phyloP scores from a whole-genome alignment of 2,113 vertebrate species.

The Erythrolamprus reginae region DNA sequence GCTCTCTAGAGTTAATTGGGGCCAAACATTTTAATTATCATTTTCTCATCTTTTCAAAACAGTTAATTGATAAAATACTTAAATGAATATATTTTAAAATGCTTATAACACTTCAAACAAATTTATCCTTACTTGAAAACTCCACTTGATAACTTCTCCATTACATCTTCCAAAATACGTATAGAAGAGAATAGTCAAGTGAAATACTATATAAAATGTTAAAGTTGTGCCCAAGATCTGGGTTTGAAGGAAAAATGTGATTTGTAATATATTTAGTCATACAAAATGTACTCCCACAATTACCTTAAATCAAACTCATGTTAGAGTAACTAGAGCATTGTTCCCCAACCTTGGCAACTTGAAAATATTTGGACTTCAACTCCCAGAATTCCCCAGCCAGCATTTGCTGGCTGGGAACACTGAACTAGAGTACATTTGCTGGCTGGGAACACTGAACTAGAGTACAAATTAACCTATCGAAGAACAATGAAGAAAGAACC shows the following conservation, averaged over 20 bases:
- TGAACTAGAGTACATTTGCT: too few species aligned
- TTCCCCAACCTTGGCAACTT: too few species aligned
- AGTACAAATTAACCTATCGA: too few species aligned
- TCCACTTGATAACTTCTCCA: slow-evolving; percentile 85
- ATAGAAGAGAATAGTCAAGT: slow-evolving; percentile 76
- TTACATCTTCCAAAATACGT: slow-evolving; percentile 87
- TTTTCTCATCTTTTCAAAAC: not conserved
- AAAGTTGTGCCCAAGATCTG: not conserved
- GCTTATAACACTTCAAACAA: not conserved
- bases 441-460: too few species aligned
- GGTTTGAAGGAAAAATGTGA: not conserved
- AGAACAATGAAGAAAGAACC: not conserved
- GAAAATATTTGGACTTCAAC: too few species aligned
- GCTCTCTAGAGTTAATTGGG: not conserved
- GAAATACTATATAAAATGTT: not conserved
- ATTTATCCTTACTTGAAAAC: slow-evolving; percentile 79
- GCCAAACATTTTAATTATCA: not conserved
- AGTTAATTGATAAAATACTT: not conserved
- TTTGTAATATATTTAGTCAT: not conserved
- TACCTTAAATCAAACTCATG: too few species aligned
- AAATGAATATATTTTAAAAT: not conserved
- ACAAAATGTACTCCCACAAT: not conserved
- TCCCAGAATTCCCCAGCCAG: too few species aligned
- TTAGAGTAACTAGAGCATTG: too few species aligned
- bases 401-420: too few species aligned